These are phyloP conservation scores for Crossocerus cetratus DNA, from an alignment of 2,888 invertebrate species.

Conservation along the genomic window DNA sequence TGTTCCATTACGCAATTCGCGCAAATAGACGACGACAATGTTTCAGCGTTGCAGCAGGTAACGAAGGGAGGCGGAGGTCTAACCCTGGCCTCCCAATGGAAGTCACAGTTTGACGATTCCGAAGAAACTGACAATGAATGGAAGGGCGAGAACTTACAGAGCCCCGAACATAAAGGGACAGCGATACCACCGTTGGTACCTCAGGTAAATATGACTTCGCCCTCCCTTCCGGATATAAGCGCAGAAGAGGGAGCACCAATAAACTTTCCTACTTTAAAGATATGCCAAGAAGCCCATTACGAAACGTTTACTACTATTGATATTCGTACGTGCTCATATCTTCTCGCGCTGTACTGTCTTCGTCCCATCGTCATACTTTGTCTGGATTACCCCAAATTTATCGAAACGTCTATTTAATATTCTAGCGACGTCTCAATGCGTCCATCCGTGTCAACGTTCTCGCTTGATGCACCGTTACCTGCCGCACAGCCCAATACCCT, in stretches of 20 bases:
- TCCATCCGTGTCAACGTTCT: conserved; percentile 60
- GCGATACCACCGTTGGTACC: conserved; percentile 65
- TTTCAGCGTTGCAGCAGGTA: conserved; percentile 92
- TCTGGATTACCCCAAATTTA: conserved; percentile 11
- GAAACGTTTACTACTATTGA: not conserved
- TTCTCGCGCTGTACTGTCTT: not conserved
- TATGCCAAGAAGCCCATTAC: no score
- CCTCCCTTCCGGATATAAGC: not conserved
- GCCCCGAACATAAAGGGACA: conserved; percentile 76
- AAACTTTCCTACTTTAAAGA: conserved; percentile 1
- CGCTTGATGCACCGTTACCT: conserved; percentile 61
- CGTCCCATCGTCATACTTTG: not conserved
- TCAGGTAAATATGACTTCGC: conserved; percentile 62
- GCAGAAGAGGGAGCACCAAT: not conserved
- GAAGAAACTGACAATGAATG: conserved; percentile 97
- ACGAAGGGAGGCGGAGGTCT: conserved; percentile 91
- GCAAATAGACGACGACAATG: conserved; percentile 94
- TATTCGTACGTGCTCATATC: not conserved
- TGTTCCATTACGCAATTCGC: conserved; percentile 94
- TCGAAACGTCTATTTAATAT: conserved; percentile 54
- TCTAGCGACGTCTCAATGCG: conserved; percentile 59
- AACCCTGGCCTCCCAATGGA: conserved; percentile 96
- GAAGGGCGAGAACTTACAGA: conserved; percentile 85
- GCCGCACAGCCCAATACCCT: conserved; percentile 57
- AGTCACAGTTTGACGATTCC: conserved; percentile 96